These are phyloP conservation scores for Rhabdomys pumilio DNA, from an alignment of 2,797 vertebrate genomes.

Conservation along the genomic window DNA sequence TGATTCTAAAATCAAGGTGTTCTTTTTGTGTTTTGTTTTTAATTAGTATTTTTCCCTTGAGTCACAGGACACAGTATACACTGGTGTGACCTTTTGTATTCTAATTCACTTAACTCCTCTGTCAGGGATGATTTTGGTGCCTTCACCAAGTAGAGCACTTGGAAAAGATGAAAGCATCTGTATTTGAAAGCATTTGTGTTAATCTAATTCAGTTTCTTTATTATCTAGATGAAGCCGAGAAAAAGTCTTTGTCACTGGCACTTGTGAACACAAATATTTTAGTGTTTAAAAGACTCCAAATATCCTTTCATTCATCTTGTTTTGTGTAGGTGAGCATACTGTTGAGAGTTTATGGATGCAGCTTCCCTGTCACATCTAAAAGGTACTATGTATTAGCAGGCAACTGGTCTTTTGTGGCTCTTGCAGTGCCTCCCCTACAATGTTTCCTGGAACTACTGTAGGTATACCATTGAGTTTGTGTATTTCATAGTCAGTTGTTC, in stretches of 20 bases:
- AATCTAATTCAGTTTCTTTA: background rate
- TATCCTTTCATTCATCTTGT: background rate
- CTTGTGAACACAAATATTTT: background rate
- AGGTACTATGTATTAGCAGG: background rate
- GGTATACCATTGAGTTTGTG: background rate
- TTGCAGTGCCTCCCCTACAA: too few relatives aligned
- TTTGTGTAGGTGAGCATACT: background rate
- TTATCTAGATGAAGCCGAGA: background rate
- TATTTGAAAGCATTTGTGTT: background rate
- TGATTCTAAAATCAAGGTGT: constrained; percentile 50
- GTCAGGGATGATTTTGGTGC: background rate
- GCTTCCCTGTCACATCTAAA: background rate
- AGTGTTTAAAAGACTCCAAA: background rate
- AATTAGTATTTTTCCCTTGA: constrained; percentile 18
- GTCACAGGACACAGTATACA: background rate
- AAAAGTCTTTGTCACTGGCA: too few relatives aligned
- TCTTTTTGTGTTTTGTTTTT: constrained; percentile 32
- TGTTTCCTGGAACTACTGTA: background rate
- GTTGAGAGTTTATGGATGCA: background rate
- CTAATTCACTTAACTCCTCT: constrained; percentile 4
- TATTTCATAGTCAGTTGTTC: background rate
- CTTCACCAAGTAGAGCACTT: background rate
- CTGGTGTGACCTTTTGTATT: background rate
- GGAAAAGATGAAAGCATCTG: background rate
- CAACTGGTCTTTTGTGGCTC: background rate